Percentiles rank a stretch among this genome's conserved stretches.
phyloP scores from a whole-genome alignment of 2,113 vertebrate genomes.

The Syngnathus typhle region DNA sequence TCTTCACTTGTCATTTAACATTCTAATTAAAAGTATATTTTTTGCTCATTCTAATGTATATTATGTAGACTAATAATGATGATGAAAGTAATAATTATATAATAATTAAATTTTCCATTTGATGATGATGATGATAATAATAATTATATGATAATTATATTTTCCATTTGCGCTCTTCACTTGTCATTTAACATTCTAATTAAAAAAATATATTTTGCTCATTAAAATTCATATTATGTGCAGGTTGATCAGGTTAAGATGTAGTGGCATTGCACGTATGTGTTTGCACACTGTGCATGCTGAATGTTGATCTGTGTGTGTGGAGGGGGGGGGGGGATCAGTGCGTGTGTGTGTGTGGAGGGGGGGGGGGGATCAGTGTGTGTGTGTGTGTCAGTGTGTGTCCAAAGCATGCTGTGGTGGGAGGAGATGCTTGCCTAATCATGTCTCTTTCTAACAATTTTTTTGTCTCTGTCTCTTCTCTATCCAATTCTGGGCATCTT shows the following conservation, averaged over 20 bases:
- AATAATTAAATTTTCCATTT: too few species aligned
- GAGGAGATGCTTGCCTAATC: slow-evolving; percentile 57
- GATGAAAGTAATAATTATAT: too few species aligned
- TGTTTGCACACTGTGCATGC: slow-evolving; percentile 43
- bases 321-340: slow-evolving; percentile 31
- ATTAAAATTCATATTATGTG: background rate
- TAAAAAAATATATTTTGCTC: too few species aligned
- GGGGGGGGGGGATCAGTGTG: slow-evolving; percentile 35
- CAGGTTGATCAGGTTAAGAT: background rate
- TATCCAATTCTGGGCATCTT: slow-evolving; percentile 67
- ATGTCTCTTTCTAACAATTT: slow-evolving; percentile 66
- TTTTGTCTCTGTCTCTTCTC: slow-evolving; percentile 68
- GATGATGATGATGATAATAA: too few species aligned
- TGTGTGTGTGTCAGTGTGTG: slow-evolving; percentile 32
- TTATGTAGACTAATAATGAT: background rate
- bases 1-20: background rate
- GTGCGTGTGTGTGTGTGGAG: slow-evolving; percentile 4
- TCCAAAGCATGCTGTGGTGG: slow-evolving; percentile 51
- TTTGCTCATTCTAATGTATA: too few species aligned
- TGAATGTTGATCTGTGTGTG: slow-evolving; percentile 26
- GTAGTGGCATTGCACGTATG: slow-evolving; percentile 31
- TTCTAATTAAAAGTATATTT: background rate
- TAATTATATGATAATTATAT: background rate
- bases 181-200: background rate
- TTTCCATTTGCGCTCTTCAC: background rate